These are phyloP conservation scores for Drosophila nigromelanica DNA, from an alignment of 1,140 invertebrate genomes.

Conservation along the genomic window DNA sequence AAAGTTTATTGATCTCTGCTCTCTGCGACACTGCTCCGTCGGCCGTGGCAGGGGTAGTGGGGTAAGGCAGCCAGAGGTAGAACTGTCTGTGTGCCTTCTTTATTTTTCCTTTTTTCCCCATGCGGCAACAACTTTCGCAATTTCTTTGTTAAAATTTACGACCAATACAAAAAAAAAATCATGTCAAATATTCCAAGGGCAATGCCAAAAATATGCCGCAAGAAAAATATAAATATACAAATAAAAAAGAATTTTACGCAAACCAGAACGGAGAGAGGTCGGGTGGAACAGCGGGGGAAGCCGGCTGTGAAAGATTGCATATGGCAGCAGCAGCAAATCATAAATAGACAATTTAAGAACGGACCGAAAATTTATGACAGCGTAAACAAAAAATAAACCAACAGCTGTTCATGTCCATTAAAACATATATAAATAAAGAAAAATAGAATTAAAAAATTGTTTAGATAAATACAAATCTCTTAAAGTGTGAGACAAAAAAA, in stretches of 20 bases:
- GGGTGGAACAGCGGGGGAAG: background rate
- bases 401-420: constrained; percentile 48
- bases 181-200: constrained; percentile 77
- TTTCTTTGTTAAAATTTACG: constrained; percentile 49
- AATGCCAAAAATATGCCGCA: constrained; percentile 62
- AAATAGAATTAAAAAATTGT: background rate
- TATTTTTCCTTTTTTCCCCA: background rate
- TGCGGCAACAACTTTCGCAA: constrained; percentile 45
- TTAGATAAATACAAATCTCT: background rate
- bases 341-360: constrained; percentile 58
- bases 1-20: constrained; percentile 77
- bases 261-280: constrained; percentile 8
- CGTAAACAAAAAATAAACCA: constrained; percentile 40
- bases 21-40: constrained; percentile 46
- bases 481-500: background rate
- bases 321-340: constrained; percentile 56
- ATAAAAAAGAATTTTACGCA: constrained; percentile 50
- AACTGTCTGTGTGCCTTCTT: background rate
- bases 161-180: constrained; percentile 41
- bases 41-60: constrained; percentile 1
- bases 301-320: constrained; percentile 59
- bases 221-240: constrained; percentile 11
- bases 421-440: constrained; percentile 6
- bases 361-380: constrained; percentile 61
- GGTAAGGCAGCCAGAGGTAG: background rate